Conservation (phyloP, 1,140 invertebrate species). For the Spodoptera frugiperda region DNA sequence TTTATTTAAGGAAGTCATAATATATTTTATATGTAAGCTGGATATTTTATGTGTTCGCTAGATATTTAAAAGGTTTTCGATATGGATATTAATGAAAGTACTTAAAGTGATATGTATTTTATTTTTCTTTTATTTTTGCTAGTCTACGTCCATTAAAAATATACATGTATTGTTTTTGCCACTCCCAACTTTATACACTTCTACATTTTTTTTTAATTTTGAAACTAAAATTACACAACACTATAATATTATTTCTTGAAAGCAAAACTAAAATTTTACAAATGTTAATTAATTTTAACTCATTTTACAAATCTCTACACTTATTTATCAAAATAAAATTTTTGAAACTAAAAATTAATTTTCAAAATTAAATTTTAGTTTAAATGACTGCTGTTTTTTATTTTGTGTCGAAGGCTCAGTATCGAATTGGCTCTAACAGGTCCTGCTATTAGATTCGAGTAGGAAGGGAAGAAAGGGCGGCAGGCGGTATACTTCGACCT, state of each 20-base stretch:
- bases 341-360: background rate
- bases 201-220: slow-evolving; percentile 5
- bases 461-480: slow-evolving; percentile 75
- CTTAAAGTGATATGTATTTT: background rate
- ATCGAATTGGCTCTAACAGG: slow-evolving; percentile 80
- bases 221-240: slow-evolving; percentile 7
- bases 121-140: slow-evolving; percentile 4
- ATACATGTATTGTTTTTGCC: background rate
- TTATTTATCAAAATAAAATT: background rate
- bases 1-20: background rate
- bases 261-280: background rate
- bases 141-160: background rate
- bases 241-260: background rate
- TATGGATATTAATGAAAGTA: background rate
- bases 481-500: slow-evolving; percentile 80
- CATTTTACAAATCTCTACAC: slow-evolving; percentile 5
- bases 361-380: background rate
- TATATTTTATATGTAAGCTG: background rate
- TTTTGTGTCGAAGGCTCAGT: slow-evolving; percentile 61
- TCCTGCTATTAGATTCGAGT: slow-evolving; percentile 84
- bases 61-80: background rate
- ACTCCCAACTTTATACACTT: slow-evolving; percentile 6
- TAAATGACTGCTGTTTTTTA: background rate
- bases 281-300: background rate
- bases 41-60: background rate